Conservation (phyloP, 2,113 vertebrate genomes). For the Theristicus caerulescens region DNA sequence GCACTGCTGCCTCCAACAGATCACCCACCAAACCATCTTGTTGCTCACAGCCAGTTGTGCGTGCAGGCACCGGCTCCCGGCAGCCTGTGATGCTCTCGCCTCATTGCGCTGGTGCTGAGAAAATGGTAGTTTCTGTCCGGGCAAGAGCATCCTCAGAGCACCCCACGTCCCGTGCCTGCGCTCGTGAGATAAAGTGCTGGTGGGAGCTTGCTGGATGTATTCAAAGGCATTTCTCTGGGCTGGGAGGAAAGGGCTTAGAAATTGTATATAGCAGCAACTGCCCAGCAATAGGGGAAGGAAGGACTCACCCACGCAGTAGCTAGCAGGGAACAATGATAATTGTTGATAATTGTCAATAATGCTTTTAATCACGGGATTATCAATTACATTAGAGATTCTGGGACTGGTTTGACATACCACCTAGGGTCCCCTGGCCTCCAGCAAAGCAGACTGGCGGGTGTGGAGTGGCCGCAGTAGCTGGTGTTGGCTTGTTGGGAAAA, state of each 20-base stretch:
- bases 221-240: background rate
- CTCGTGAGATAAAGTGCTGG: background rate
- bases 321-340: background rate
- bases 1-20: background rate
- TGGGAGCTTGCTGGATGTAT: background rate
- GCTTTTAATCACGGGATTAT: background rate
- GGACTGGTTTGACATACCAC: background rate
- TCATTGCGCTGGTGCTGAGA: background rate
- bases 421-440: background rate
- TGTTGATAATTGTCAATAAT: background rate
- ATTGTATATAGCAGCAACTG: background rate
- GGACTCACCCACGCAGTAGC: background rate
- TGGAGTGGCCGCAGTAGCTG: background rate
- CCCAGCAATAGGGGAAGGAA: background rate
- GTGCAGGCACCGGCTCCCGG: background rate
- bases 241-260: background rate
- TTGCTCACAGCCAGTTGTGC: background rate
- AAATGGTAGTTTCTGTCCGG: background rate
- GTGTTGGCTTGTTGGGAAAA: background rate
- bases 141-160: background rate
- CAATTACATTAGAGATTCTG: background rate
- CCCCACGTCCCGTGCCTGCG: fast-evolving
- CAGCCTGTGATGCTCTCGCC: background rate
- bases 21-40: background rate
- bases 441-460: background rate